Conservation (phyloP, 2,113 vertebrate species). For the Odocoileus hemionus region DNA sequence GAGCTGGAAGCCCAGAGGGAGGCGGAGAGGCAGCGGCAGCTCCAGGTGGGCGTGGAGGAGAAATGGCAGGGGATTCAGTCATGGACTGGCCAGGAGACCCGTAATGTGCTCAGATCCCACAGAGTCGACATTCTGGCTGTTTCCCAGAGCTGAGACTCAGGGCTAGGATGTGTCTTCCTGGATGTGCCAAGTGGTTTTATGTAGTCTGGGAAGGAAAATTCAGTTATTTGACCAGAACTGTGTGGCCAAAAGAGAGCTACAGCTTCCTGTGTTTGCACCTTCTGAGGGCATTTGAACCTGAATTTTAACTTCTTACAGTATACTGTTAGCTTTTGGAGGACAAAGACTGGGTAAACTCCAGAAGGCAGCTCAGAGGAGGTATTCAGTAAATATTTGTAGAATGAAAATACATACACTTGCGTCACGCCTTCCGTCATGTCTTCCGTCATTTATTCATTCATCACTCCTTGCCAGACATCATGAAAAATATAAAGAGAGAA, state of each 20-base stretch:
- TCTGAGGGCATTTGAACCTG: background rate
- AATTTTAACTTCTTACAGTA: background rate
- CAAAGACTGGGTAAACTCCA: background rate
- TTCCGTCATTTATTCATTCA: background rate
- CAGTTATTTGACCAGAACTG: background rate
- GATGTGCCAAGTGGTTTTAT: background rate
- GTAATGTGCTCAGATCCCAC: accelerated
- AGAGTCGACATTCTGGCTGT: background rate
- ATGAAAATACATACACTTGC: background rate
- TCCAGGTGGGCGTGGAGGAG: slow-evolving; percentile 65
- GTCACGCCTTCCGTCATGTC: background rate
- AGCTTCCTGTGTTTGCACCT: background rate
- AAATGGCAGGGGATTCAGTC: accelerated
- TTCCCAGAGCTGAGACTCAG: background rate
- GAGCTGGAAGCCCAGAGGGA: slow-evolving; percentile 77
- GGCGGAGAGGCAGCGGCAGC: slow-evolving; percentile 63
- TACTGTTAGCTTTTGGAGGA: background rate
- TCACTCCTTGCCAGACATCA: background rate
- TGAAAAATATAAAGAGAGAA: background rate
- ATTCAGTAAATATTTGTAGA: background rate
- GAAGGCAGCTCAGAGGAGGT: background rate
- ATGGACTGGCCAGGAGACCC: accelerated
- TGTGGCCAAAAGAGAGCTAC: background rate
- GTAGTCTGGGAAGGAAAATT: background rate
- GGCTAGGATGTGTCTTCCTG: background rate